Conservation (phyloP, 2,113 vertebrate species). For the Hippocampus comes region DNA sequence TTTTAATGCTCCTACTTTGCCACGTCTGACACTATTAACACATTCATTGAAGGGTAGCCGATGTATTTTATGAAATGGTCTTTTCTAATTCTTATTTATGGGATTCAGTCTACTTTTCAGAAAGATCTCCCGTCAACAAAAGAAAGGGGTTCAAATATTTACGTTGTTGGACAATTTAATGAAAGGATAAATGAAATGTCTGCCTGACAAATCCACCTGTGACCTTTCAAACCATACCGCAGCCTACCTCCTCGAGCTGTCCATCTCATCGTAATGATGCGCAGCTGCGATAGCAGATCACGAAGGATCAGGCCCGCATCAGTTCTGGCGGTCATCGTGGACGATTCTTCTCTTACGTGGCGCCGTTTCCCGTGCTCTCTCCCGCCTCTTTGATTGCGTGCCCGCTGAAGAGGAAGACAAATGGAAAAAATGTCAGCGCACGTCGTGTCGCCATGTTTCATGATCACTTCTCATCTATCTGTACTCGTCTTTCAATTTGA, state of each 20-base stretch:
- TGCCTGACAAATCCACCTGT: not conserved
- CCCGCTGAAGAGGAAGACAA: conserved; percentile 52
- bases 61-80: not conserved
- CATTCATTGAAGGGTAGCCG: no score
- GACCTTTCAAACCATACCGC: not conserved
- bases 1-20: no score
- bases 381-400: conserved; percentile 49
- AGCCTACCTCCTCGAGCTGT: not conserved
- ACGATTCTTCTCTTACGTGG: conserved; percentile 57
- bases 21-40: no score
- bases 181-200: no score
- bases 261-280: conserved; percentile 1
- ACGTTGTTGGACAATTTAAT: not conserved
- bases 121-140: not conserved
- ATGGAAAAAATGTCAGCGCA: conserved; percentile 48
- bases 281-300: conserved; percentile 38
- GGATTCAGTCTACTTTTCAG: not conserved
- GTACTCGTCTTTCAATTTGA: conserved; percentile 31
- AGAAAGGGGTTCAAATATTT: not conserved
- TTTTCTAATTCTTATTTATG: not conserved
- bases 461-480: conserved; percentile 24
- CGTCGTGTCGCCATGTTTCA: conserved; percentile 31
- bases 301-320: conserved; percentile 40
- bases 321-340: conserved; percentile 52
- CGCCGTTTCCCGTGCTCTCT: conserved; percentile 48